These are phyloP conservation scores for Aphelinus atriplicis DNA, from an alignment of 1,140 invertebrate genomes.

Conservation along the genomic window DNA sequence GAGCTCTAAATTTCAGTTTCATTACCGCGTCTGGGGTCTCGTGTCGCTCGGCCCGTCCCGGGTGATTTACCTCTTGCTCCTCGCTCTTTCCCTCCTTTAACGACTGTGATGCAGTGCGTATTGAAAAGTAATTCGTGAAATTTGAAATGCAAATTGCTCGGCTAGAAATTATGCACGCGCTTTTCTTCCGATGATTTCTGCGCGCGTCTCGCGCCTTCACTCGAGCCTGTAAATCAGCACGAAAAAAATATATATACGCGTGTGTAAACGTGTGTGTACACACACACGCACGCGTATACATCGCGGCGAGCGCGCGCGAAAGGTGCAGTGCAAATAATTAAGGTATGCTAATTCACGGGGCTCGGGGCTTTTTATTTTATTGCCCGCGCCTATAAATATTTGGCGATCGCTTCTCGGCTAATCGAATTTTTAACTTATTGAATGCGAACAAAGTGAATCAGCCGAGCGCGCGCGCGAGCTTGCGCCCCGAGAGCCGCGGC, in stretches of 20 bases:
- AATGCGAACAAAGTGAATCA: not conserved
- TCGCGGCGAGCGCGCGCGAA: no score
- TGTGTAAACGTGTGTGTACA: no score
- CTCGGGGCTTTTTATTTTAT: slow-evolving; percentile 11
- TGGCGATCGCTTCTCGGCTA: not conserved
- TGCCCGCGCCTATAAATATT: slow-evolving; percentile 30
- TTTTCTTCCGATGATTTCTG: slow-evolving; percentile 29
- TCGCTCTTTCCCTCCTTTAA: not conserved
- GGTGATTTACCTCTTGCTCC: slow-evolving; percentile 31
- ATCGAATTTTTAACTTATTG: slow-evolving; percentile 24
- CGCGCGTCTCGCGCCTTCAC: not conserved
- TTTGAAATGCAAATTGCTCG: slow-evolving; percentile 38
- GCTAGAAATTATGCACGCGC: slow-evolving; percentile 33
- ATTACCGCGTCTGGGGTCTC: slow-evolving; percentile 24
- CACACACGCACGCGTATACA: no score
- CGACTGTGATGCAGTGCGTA: slow-evolving; percentile 10
- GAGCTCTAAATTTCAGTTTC: slow-evolving; percentile 37
- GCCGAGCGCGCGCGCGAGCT: no score
- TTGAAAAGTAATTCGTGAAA: slow-evolving; percentile 36
- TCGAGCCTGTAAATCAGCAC: slow-evolving; percentile 28
- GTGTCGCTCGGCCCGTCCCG: slow-evolving; percentile 8
- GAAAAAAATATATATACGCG: slow-evolving; percentile 1
- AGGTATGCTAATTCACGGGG: slow-evolving; percentile 24
- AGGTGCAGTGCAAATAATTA: slow-evolving; percentile 21
- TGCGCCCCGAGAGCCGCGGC: no score